Evolutionary conservation across 2,888 invertebrate genomes (phyloP), one percentile per base, ranked within the genome.

Genomic region (Xylota sylvarum): DNA sequence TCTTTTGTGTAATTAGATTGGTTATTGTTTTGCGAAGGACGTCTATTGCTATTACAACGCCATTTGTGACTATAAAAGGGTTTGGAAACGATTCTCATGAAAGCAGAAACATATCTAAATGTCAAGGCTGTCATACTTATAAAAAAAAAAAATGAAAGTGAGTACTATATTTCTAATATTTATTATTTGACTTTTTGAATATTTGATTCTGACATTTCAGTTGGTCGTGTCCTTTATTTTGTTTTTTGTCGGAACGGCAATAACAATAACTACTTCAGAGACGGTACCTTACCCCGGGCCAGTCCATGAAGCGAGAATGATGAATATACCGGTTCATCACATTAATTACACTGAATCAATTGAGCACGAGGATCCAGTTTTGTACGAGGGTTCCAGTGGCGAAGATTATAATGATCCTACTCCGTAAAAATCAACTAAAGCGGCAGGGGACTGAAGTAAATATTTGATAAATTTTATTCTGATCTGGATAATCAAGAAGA

Each of bases 321-420:
- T 78, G 78, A 70, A 78, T 19, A 70, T 78, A 70, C 78, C 78
- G 37, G 78, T 78, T 70, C 70, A 78, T 46, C 52, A 37, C 2
- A 62, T 46, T 52, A 62, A 70, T 27, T 60, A 70, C 23, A 2
- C 17, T 9, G 58, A 56, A 23, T 65, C 65, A 19, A 27, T n/a
- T 43, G 69, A 52, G 32, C 46, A 46, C 7, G 56, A 30, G 62
- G 43, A 52, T 69, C 60, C 62, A 78, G 62, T 78, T 46, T 12
- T 27, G 12, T 14, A 17, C 12, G 62, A 62, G 7, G 52, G 5
- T 23, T 14, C 23, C 14, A 30, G n/a, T 32, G 14, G 4, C 6
- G 32, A 27, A 27, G 2, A 30, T 9, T 12, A 23, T 23, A 19
- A 32, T 23, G 27, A 69, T 40, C 69, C 77, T 62, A 14, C n/a